Percentiles rank a stretch among this genome's conserved stretches.
Conservation (phyloP, 2,888 invertebrate species). For the Cryptocephalus moraei region DNA sequence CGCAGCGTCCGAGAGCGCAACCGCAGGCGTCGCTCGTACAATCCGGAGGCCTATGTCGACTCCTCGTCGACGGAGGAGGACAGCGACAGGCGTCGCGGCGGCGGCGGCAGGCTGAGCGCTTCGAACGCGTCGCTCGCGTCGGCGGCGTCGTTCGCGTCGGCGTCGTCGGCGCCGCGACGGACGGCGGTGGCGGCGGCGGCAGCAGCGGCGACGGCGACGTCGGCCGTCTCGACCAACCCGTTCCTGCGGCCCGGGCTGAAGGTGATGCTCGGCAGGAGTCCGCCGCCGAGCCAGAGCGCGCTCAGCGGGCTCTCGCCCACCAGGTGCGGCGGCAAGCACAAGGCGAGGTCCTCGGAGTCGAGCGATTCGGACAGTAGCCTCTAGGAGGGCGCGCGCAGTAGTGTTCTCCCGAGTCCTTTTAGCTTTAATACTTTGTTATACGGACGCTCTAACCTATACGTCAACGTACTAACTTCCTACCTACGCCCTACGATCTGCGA, state of each 20-base stretch:
- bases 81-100: constrained; percentile 34
- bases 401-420: too few species aligned
- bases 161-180: constrained; percentile 33
- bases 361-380: constrained; percentile 35
- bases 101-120: constrained; percentile 31
- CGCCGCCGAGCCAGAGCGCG: constrained; percentile 45
- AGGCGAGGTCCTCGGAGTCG: constrained; percentile 22
- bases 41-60: constrained; percentile 45
- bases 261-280: constrained; percentile 39
- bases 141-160: constrained; percentile 35
- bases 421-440: constrained; percentile 4
- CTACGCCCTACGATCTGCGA: too few species aligned
- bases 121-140: constrained; percentile 37
- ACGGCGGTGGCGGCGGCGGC: constrained; percentile 31
- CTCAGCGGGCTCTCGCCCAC: constrained; percentile 47
- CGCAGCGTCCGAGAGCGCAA: constrained; percentile 47
- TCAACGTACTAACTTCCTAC: too few species aligned
- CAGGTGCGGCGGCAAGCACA: constrained; percentile 18
- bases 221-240: constrained; percentile 27
- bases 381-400: constrained; percentile 14
- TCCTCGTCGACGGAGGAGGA: constrained; percentile 41
- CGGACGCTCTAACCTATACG: too few species aligned
- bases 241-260: constrained; percentile 34
- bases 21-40: constrained; percentile 45
- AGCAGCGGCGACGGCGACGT: constrained; percentile 40